Evolutionary conservation across 2,113 vertebrate genomes (phyloP).

Genomic region (Tupaia tana): DNA sequence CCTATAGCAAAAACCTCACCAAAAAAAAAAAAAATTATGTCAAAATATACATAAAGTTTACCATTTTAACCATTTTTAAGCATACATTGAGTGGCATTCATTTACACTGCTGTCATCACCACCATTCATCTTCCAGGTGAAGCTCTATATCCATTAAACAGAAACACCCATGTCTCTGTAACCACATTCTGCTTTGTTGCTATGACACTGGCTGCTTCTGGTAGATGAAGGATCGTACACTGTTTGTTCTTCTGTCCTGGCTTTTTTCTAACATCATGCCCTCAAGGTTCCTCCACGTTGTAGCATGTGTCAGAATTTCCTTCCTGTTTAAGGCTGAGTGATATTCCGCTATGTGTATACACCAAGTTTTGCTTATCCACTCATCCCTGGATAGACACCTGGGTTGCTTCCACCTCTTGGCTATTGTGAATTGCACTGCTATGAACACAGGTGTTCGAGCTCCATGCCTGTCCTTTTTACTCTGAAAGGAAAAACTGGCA

Average conservation of each 20-base stretch:
- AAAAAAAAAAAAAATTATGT: not conserved
- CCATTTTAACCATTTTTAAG: not conserved
- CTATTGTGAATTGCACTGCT: not conserved
- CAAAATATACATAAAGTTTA: not conserved
- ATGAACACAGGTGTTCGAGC: not conserved
- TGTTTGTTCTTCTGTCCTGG: not conserved
- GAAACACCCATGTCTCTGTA: rapidly evolving
- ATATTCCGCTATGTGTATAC: rapidly evolving
- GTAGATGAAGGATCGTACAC: not conserved
- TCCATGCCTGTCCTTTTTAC: not conserved
- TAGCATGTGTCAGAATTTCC: not conserved
- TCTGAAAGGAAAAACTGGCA: not conserved
- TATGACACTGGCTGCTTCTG: not conserved
- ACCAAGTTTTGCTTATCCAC: not conserved
- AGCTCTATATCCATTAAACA: not conserved
- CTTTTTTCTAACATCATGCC: not conserved
- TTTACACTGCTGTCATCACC: not conserved
- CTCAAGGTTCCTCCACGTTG: not conserved
- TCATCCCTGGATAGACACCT: not conserved
- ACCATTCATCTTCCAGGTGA: not conserved
- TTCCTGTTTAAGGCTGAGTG: not conserved
- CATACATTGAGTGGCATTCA: not conserved
- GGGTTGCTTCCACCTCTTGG: not conserved
- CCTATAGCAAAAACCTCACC: too few relatives aligned
- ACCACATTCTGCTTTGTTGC: not conserved